These are phyloP conservation scores for Sinocyclocheilus anshuiensis DNA, from an alignment of 2,113 vertebrate genomes.

Conservation along the genomic window DNA sequence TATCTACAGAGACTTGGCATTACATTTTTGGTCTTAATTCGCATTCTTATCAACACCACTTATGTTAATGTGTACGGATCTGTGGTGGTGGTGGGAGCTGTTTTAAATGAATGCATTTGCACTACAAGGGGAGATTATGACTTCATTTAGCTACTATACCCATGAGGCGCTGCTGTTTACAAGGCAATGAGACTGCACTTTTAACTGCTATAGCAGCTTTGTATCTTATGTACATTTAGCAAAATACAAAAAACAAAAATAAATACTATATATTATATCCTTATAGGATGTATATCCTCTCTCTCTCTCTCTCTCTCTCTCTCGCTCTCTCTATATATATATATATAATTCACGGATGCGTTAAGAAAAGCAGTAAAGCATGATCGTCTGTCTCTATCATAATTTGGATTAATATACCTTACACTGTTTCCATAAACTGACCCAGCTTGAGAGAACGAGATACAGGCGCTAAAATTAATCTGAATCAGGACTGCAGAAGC, in stretches of 20 bases:
- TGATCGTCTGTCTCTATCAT: background rate
- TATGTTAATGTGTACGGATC: background rate
- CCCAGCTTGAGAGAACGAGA: background rate
- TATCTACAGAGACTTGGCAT: background rate
- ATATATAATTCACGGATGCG: too few relatives aligned
- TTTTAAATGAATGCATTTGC: slow-evolving; percentile 23
- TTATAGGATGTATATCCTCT: too few relatives aligned
- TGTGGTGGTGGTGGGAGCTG: background rate
- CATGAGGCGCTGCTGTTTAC: slow-evolving; percentile 5
- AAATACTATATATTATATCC: background rate
- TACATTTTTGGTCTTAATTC: background rate
- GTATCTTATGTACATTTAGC: background rate
- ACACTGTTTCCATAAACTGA: background rate
- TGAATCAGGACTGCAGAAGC: background rate
- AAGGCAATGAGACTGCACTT: background rate
- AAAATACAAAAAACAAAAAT: background rate
- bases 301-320: too few relatives aligned
- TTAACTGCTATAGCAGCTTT: background rate
- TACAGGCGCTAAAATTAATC: background rate
- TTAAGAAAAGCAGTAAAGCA: background rate
- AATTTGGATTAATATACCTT: background rate
- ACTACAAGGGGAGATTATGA: slow-evolving; percentile 3
- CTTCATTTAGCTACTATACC: slow-evolving; percentile 3
- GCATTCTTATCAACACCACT: background rate
- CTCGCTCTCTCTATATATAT: too few relatives aligned